Evolutionary conservation across 1,140 invertebrate genomes (phyloP), one percentile per base, ranked within the genome.

Genomic region (Rhopalosiphum maidis): DNA sequence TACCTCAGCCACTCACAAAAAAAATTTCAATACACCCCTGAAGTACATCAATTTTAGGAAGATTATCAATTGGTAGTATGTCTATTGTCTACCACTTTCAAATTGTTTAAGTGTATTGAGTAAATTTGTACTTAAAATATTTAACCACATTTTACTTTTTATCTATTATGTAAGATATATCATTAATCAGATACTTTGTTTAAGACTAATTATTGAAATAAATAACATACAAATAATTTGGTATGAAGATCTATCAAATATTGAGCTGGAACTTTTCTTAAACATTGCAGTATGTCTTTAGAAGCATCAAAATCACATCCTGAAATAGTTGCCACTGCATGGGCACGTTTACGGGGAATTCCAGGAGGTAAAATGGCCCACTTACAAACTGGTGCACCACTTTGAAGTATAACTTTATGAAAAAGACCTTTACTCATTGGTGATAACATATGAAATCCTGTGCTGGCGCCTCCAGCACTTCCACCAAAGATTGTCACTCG

Each of bases 401-500:
- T 93, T 41, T 94, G 94, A 41, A 91, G 87, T 25, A 94, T 93
- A 0, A 89, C 94, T 54, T 93, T 94, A 60, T 94, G 94, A 68
- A 94, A 94, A 22, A 94, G 82, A 48, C 94, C 93, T 93, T 60
- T 93, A 30, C 92, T 94, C 55, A 92, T 25, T 11, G 94, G 94
- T 1, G 94, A 94, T n/a, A 94, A 23, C 90, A 94, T 88, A 37
- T 93, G 94, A 9, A 77, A 93, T 82, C 94, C 94, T 35, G 89
- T 90, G n/a, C 93, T 94, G 21, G 94, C 77, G 0, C 95, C 94
- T 11, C 94, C 94, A 37, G 94, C 94, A 48, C 94, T 94, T 68
- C 94, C 94, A 0, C 94, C 94, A 68, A 94, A 94, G 82, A 94
- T 93, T 5, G 94, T 95, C 21, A 95, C 94, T 51, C 82, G 93